Evolutionary conservation across 2,797 vertebrate genomes (phyloP), one percentile per base, ranked within the genome.

Genomic region (Anas georgica): DNA sequence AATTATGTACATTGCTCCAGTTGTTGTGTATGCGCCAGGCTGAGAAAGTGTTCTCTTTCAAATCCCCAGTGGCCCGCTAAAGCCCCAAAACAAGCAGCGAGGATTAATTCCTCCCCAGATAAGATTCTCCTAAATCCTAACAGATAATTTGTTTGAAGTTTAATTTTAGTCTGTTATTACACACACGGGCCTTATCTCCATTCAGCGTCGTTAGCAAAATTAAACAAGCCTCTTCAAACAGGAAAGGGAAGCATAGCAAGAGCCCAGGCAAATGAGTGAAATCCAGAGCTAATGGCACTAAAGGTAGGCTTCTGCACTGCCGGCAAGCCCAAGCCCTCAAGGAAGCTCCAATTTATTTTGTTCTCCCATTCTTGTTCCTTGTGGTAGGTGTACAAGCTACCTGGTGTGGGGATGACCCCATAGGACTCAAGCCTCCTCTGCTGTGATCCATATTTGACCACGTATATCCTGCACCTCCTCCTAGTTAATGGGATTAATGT

Each of bases 131-230:
- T 94, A 97, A 94, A 94, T 91, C 96, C 96, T 95, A 77, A 95
- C 95, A 96, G 97, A 97, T 97, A 97, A 97, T 97, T 97, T 96
- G 95, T 95, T 97, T 97, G 96, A 97, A 96, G 97, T 95, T 97
- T 97, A 97, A 98, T 98, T 98, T 97, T 95, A 97, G 95, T 96
- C 95, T 96, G 86, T 96, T 96, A 95, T 96, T 97, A 94, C 92
- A 95, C 78, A 59, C 96, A 91, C 0, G 15, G 82, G 94, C 93
- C 96, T 97, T 96, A 94, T 95, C 96, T 97, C 96, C 91, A 94
- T 93, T 96, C 97, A 60, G 97, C 97, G 93, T 95, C 2, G 84
- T 95, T 91, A 94, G 96, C 92, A 95, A 96, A 97, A 97, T 97
- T 94, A 96, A 97, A 94, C 83, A 95, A 95, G 87, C n/a, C 50